phyloP scores from a whole-genome alignment of 2,888 invertebrate species.

The Caenorhabditis macrosperma region DNA sequence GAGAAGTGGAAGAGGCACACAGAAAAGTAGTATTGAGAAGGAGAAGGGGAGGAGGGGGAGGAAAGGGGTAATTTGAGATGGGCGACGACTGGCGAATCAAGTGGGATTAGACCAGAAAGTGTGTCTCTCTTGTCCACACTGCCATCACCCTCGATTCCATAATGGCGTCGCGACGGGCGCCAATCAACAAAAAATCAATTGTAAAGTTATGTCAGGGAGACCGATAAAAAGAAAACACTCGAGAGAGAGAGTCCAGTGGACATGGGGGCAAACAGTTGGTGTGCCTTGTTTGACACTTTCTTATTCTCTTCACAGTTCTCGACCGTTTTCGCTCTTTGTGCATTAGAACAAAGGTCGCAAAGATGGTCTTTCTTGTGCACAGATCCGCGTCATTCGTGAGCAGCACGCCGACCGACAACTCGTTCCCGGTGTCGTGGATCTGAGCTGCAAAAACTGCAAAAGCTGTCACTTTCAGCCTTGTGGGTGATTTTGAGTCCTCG shows the following conservation, averaged over 20 bases:
- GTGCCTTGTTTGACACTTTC: conserved; percentile 35
- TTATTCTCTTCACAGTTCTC: conserved; percentile 1
- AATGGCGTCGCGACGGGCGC: background rate
- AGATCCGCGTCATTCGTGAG: conserved; percentile 1
- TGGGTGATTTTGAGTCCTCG: no score
- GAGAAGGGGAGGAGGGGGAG: background rate
- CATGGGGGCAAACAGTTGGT: background rate
- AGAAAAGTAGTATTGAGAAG: conserved; percentile 3
- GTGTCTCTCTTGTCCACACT: background rate
- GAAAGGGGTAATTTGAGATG: conserved; percentile 36
- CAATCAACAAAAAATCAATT: background rate
- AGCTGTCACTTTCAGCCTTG: no score
- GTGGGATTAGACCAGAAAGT: conserved; percentile 12
- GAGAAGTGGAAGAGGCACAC: background rate
- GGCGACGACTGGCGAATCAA: conserved; percentile 8
- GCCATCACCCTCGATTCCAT: background rate
- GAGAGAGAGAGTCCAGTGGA: no score
- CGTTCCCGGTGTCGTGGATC: background rate
- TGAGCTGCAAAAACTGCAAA: no score
- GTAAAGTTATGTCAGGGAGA: background rate
- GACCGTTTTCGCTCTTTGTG: conserved; percentile 15
- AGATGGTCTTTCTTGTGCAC: background rate
- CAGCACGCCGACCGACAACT: no score
- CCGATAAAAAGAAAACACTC: no score
- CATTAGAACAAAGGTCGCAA: conserved; percentile 34